These are phyloP conservation scores for Mylabris phalerata DNA, from an alignment of 1,140 invertebrate genomes.

Conservation along the genomic window DNA sequence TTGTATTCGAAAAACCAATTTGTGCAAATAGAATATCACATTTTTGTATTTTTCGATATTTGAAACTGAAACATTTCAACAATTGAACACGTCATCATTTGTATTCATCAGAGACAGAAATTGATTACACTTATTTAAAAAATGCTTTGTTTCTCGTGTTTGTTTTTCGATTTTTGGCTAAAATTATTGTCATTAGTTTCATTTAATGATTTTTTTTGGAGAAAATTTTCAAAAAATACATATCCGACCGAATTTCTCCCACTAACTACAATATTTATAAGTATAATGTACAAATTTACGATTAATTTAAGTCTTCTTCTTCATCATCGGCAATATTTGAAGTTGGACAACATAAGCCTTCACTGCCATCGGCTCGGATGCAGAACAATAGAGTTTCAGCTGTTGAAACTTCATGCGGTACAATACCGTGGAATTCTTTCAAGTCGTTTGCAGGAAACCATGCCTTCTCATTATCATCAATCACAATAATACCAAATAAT, in stretches of 20 bases:
- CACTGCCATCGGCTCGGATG: slow-evolving; percentile 71
- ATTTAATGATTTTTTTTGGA: no score
- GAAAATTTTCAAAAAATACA: no score
- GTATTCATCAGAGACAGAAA: neutral
- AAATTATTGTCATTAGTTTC: neutral
- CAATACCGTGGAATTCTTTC: slow-evolving; percentile 79
- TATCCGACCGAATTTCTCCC: no score
- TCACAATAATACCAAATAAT: slow-evolving; percentile 67
- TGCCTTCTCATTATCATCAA: slow-evolving; percentile 84
- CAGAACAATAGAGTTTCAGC: slow-evolving; percentile 77
- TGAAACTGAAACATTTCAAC: neutral
- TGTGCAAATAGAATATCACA: neutral
- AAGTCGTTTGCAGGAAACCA: slow-evolving; percentile 88
- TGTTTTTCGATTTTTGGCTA: neutral
- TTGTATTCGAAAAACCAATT: neutral
- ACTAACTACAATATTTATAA: neutral
- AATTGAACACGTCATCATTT: neutral
- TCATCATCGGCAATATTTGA: slow-evolving; percentile 58
- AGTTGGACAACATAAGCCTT: slow-evolving; percentile 76
- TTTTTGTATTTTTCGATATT: neutral
- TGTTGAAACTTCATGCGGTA: slow-evolving; percentile 69
- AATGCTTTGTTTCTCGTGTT: neutral
- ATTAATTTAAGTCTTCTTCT: slow-evolving; percentile 43
- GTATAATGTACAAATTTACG: neutral
- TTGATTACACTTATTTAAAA: no score